Evolutionary conservation across 2,113 vertebrate genomes (phyloP).

Genomic region (Buteo buteo): DNA sequence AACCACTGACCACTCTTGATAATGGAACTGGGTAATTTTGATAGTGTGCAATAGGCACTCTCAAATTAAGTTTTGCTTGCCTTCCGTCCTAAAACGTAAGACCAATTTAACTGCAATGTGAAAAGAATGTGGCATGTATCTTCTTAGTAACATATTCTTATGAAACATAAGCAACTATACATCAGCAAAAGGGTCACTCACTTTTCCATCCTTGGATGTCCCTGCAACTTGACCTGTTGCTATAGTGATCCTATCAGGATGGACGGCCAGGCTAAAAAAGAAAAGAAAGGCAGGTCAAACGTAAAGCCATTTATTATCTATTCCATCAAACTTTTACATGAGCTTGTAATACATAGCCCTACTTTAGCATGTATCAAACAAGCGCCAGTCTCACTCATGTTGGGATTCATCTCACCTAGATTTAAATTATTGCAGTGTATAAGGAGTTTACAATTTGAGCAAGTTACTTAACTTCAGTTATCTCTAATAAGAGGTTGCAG

Average conservation of each 20-base stretch:
- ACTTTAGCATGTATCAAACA: neutral
- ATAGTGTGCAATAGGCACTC: neutral
- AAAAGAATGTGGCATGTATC: neutral
- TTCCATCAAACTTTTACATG: neutral
- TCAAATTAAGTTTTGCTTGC: neutral
- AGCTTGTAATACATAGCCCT: neutral
- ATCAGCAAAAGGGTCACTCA: constrained; percentile 69
- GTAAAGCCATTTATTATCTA: neutral
- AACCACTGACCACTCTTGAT: neutral
- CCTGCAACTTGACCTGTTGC: constrained; percentile 97
- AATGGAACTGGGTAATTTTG: neutral
- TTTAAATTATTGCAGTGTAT: neutral
- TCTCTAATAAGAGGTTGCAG: neutral
- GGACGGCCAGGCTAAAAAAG: constrained; percentile 87
- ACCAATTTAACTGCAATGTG: neutral
- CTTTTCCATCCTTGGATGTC: constrained; percentile 96
- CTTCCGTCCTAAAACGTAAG: neutral
- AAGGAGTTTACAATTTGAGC: neutral
- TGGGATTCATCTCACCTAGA: neutral
- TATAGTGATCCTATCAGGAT: constrained; percentile 98
- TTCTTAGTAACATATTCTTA: neutral
- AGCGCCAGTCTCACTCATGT: neutral
- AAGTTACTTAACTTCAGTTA: neutral
- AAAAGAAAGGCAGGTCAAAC: neutral
- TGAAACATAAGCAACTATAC: neutral